phyloP scores from a whole-genome alignment of 2,888 invertebrate species.

The Cerastoderma edule region DNA sequence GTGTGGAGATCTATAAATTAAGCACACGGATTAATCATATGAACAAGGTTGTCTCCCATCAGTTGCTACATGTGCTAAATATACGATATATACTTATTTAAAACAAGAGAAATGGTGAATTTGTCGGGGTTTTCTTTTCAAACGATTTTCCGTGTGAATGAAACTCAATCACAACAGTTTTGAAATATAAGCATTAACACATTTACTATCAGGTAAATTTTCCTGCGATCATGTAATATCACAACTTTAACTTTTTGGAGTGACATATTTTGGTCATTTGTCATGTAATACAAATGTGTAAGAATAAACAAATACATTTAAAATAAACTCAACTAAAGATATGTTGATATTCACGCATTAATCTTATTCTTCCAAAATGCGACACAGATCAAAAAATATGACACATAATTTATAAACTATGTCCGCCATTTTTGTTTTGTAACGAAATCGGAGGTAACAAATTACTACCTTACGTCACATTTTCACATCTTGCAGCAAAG shows the following conservation, averaged over 20 bases:
- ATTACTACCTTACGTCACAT: background rate
- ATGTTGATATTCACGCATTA: too few relatives aligned
- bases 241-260: too few relatives aligned
- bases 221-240: too few relatives aligned
- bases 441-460: background rate
- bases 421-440: too few relatives aligned
- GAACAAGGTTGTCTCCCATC: background rate
- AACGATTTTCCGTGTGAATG: background rate
- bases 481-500: background rate
- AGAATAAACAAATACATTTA: too few relatives aligned
- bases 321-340: too few relatives aligned
- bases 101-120: background rate
- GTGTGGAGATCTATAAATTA: constrained; percentile 33
- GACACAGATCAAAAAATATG: background rate
- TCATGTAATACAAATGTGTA: too few relatives aligned
- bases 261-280: too few relatives aligned
- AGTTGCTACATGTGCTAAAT: background rate
- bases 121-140: background rate
- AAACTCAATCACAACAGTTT: background rate
- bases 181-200: background rate
- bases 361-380: too few relatives aligned
- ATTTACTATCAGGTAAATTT: too few relatives aligned
- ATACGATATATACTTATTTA: background rate
- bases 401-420: too few relatives aligned
- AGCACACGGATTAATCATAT: background rate